Conservation (phyloP, 1,140 invertebrate genomes). For the Himalopsyche phryganea region DNA sequence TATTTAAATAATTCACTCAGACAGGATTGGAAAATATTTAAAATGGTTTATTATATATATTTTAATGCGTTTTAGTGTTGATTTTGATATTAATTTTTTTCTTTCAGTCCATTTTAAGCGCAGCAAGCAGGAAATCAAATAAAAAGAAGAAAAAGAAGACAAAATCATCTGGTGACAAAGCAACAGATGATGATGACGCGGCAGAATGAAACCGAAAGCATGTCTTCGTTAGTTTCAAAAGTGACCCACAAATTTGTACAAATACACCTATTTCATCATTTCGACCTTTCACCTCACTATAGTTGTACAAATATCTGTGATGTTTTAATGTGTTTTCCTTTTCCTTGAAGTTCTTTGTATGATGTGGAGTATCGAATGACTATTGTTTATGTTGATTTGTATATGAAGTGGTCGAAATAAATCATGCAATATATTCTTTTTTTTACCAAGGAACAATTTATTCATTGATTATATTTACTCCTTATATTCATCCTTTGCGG, state of each 20-base stretch:
- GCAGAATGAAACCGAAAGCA: slow-evolving; percentile 2
- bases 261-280: slow-evolving; percentile 6
- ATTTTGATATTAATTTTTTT: too few relatives aligned
- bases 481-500: too few relatives aligned
- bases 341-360: background rate
- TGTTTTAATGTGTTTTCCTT: slow-evolving; percentile 1
- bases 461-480: too few relatives aligned
- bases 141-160: slow-evolving; percentile 85
- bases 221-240: background rate
- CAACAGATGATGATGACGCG: slow-evolving; percentile 8
- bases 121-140: slow-evolving; percentile 72
- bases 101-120: slow-evolving; percentile 68
- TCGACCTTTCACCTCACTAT: slow-evolving; percentile 3
- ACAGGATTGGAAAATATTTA: too few relatives aligned
- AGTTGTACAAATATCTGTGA: slow-evolving; percentile 9
- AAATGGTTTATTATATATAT: too few relatives aligned
- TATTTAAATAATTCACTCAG: too few relatives aligned
- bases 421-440: slow-evolving; percentile 15
- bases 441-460: background rate
- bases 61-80: too few relatives aligned
- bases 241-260: slow-evolving; percentile 11
- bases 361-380: background rate
- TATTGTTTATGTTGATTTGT: slow-evolving; percentile 3
- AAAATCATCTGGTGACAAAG: slow-evolving; percentile 20
- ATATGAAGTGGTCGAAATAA: slow-evolving; percentile 14